Percentiles rank a stretch among this genome's conserved stretches.
Conservation (phyloP, 2,797 vertebrate species). For the Lepilemur septentrionalis region DNA sequence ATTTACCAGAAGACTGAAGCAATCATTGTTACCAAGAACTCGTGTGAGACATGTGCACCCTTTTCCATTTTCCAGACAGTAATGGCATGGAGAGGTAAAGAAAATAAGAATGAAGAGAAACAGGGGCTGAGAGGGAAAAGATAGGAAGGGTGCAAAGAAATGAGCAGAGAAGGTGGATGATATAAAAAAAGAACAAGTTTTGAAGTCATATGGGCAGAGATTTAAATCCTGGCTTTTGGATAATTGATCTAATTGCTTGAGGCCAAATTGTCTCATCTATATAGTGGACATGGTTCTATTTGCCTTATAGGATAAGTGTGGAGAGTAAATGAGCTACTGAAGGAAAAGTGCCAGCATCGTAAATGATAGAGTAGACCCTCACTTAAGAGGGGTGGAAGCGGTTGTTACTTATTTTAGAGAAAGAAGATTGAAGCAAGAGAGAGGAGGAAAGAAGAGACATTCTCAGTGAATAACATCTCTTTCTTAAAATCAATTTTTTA, state of each 20-base stretch:
- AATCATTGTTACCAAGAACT: conserved; percentile 36
- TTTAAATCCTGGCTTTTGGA: background rate
- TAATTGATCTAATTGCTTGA: background rate
- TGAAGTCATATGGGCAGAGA: background rate
- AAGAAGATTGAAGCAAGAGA: background rate
- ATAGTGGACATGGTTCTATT: background rate
- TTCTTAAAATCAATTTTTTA: background rate
- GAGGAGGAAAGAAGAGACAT: background rate
- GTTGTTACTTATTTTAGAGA: background rate
- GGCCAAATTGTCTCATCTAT: background rate
- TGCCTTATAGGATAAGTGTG: background rate
- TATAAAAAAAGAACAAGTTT: background rate
- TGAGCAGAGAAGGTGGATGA: background rate
- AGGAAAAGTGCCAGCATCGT: background rate
- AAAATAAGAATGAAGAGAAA: conserved; percentile 1
- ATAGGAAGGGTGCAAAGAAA: background rate
- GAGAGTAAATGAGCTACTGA: background rate
- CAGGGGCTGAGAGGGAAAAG: background rate
- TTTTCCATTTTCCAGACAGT: conserved; percentile 49
- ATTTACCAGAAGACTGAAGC: conserved; percentile 51
- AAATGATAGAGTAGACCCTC: background rate
- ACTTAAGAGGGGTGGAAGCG: background rate
- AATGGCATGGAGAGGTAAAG: background rate
- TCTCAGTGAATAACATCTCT: background rate
- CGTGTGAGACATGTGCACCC: background rate